Base-by-base conservation (phyloP, 1,140 invertebrate species). In the Drosophila pandora region DNA sequence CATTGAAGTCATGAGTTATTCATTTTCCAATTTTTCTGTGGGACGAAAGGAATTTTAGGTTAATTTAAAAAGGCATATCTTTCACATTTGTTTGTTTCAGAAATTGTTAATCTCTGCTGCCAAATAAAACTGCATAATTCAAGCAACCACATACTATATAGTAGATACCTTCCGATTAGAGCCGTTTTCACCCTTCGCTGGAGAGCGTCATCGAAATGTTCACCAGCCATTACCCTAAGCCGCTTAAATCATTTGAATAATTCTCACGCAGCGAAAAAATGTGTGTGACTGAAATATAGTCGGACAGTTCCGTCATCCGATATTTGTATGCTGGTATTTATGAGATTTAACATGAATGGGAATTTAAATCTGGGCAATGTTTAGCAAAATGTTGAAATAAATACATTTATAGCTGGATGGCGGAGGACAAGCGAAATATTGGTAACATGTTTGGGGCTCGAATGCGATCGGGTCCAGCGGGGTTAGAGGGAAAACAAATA, bases 331-430 rank as follows among this genome's bases (percentile, higher is more conserved):
- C 45, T 34, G 57, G 47, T 72, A 56, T 47, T 58, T 60, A 45
- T 81, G 61, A 57, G 7, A 68, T 45, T 69, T 32, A 23, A 30
- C 62, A 55, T 25, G 65, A 69, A 69, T 61, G 52, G 39, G 47
- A 59, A 77, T 82, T 82, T 84, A 83, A 82, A 74, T 50, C 79
- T 55, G 57, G 56, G 45, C 57, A 45, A 49, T 82, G 78, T 73
- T 81, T 81, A 81, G 78, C 60, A 81, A 80, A 81, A 81, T 73
- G 57, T 62, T 48, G 41, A 79, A 80, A 80, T 80, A 79, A 79
- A 79, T 79, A 53, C 61, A 71, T 76, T 57, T 61, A 82, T 63
- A 45, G 58, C 34, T 48, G 37, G 5, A 28, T 54, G 7, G 54
- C 22, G 28, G 10, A 2, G 34, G 28, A 28, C 41, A 34, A 23